A percentile compares a stretch with the other conserved stretches of the same genome.
phyloP scores from a whole-genome alignment of 2,888 invertebrate genomes.

The Laothoe populi region DNA sequence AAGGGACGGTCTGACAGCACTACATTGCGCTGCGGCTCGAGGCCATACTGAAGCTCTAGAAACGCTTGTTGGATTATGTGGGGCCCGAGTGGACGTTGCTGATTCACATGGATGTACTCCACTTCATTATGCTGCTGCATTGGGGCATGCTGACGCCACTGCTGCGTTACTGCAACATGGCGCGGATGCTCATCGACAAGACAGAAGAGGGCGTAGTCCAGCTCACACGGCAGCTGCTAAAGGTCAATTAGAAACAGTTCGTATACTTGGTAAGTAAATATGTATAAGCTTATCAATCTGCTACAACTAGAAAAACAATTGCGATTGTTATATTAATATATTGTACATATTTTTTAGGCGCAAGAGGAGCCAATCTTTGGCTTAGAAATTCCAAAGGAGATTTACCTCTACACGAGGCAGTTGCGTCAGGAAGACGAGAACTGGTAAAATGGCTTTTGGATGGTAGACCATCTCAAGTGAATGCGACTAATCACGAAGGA shows the following conservation, averaged over 20 bases:
- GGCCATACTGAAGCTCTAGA: constrained; percentile 97
- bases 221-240: constrained; percentile 98
- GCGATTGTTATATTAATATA: neutral
- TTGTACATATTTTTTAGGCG: constrained; percentile 55
- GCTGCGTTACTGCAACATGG: constrained; percentile 94
- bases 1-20: constrained; percentile 96
- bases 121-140: constrained; percentile 97
- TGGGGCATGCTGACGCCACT: constrained; percentile 98
- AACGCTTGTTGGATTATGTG: constrained; percentile 93
- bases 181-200: constrained; percentile 96
- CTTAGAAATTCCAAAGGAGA: constrained; percentile 96
- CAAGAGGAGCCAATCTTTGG: constrained; percentile 94
- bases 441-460: constrained; percentile 94
- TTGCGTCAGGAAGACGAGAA: constrained; percentile 95
- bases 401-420: constrained; percentile 97
- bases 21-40: constrained; percentile 98
- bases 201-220: constrained; percentile 95
- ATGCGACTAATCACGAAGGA: constrained; percentile 96
- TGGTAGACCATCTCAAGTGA: constrained; percentile 92
- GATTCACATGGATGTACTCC: constrained; percentile 98
- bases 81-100: constrained; percentile 94
- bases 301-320: neutral
- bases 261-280: constrained; percentile 84
- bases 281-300: neutral
- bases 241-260: constrained; percentile 95